Evolutionary conservation across 1,140 invertebrate genomes (phyloP), one percentile per base, ranked within the genome.

Genomic region (Ridgeia piscesae): DNA sequence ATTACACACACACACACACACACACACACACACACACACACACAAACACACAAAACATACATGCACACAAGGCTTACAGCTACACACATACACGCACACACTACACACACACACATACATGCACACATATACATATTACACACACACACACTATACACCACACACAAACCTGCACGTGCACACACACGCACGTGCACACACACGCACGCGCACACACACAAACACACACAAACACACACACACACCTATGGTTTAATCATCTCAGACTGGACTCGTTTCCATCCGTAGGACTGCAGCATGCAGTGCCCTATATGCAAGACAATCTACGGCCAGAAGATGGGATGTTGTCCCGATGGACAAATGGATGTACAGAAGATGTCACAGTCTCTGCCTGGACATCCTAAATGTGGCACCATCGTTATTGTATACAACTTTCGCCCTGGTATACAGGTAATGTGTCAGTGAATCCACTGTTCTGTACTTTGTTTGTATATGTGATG

Each of bases 301-400:
- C 97, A 98, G 94, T 98, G 98, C 95, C 97, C 98, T 0, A 97
- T 98, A 33, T 98, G 98, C 95, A 97, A 98, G 92, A 97, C 97
- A 94, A 97, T 98, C 94, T 98, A 98, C 95, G 98, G 98, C n/a
- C 97, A 98, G 94, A 98, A 98, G 95, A 96, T 97, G 93, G 98
- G 98, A 33, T 98, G 98, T 95, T 98, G 98, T 96, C 98, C 98
- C 0, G 96, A 97, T 27, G 98, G 98, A 31, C 97, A 97, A 88
- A 98, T 99, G 98, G 97, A 97, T 94, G 98, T 97, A 97, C 97
- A 97, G 91, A 96, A 97, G 88, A 96, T 98, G 93, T 97, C 97
- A 91, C 96, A 97, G 27, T 77, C 58, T 21, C 58, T 77, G 11
- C 58, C 58, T 77, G 58, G 58, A 77, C 58, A 77, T 77, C 4